Conservation (phyloP, 2,888 invertebrate species). For the Dasysyrphus albostriatus region DNA sequence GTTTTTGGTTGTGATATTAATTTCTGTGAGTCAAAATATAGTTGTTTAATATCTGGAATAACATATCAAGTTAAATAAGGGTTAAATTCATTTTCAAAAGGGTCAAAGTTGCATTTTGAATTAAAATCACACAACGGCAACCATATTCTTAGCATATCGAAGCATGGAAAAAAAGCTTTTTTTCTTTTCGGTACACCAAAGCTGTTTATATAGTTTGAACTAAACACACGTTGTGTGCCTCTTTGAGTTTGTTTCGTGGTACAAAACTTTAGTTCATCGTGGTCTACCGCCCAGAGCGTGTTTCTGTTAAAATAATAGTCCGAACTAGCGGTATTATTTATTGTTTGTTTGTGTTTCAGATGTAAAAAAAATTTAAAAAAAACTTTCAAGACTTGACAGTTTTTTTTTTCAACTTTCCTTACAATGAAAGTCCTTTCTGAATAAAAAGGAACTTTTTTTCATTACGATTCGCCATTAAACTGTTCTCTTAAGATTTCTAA, state of each 20-base stretch:
- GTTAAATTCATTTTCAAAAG: not conserved
- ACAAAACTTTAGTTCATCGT: constrained; percentile 69
- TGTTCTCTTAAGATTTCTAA: constrained; percentile 56
- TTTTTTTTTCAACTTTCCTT: constrained; percentile 8
- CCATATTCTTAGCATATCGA: not conserved
- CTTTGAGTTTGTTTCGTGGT: constrained; percentile 57
- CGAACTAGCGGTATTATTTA: constrained; percentile 34
- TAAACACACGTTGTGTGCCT: constrained; percentile 60
- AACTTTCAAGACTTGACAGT: constrained; percentile 9
- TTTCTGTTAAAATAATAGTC: constrained; percentile 18
- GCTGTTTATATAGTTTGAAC: constrained; percentile 49
- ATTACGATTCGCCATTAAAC: constrained; percentile 18
- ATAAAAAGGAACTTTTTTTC: constrained; percentile 7
- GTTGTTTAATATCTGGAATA: too few relatives aligned
- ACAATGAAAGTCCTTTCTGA: constrained; percentile 12
- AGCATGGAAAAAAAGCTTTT: constrained; percentile 41
- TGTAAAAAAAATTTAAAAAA: not conserved
- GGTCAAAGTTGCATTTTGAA: not conserved
- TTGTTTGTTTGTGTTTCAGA: constrained; percentile 53
- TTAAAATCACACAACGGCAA: not conserved
- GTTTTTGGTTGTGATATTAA: too few relatives aligned
- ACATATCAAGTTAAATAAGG: not conserved
- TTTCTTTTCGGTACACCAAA: constrained; percentile 61
- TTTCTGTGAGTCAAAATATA: too few relatives aligned
- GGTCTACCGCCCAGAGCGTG: constrained; percentile 64